These are phyloP conservation scores for Heterotilapia buettikoferi DNA, from an alignment of 2,113 vertebrate genomes.

Conservation along the genomic window DNA sequence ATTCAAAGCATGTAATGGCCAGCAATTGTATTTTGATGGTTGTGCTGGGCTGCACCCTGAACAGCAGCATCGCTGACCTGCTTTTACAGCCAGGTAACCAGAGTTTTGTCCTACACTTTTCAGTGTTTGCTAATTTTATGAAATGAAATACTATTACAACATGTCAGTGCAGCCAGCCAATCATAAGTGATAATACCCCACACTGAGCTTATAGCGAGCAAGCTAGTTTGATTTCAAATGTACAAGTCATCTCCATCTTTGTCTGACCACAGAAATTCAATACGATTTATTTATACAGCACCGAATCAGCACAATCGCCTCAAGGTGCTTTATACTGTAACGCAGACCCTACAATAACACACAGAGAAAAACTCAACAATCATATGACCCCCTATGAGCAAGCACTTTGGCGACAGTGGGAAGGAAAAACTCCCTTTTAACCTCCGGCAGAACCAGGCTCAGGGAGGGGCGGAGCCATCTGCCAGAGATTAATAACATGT, in stretches of 20 bases:
- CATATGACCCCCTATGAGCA: fast-evolving
- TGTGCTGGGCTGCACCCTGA: not conserved
- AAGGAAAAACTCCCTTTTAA: not conserved
- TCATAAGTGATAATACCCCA: not conserved
- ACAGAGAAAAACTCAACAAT: not conserved
- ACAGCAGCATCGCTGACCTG: not conserved
- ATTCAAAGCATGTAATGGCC: not conserved
- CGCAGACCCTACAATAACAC: not conserved
- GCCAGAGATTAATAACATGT: not conserved
- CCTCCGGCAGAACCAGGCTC: not conserved
- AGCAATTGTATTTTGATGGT: not conserved
- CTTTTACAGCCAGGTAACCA: not conserved
- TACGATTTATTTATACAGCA: not conserved
- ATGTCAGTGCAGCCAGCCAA: not conserved
- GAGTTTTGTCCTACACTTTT: not conserved
- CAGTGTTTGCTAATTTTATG: not conserved
- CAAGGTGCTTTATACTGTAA: not conserved
- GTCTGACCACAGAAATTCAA: not conserved
- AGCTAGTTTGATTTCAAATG: not conserved
- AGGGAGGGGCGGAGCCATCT: not conserved
- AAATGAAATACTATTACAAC: not conserved
- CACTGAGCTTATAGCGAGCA: not conserved
- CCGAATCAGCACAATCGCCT: not conserved
- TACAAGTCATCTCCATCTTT: not conserved
- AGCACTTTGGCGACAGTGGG: not conserved